Evolutionary conservation across 1,140 invertebrate species (phyloP), one percentile per base, ranked within the genome.

Genomic region (Centruroides sculpturatus): DNA sequence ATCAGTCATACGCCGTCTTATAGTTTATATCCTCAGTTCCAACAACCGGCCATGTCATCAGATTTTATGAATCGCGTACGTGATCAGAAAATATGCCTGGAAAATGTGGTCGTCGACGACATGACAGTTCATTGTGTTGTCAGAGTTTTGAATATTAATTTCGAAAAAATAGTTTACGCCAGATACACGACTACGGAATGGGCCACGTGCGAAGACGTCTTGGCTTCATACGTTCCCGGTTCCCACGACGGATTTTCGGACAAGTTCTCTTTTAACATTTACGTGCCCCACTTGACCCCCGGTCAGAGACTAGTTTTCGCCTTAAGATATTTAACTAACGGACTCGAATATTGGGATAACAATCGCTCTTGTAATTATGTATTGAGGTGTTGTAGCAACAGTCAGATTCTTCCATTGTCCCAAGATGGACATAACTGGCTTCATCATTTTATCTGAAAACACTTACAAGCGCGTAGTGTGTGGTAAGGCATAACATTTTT

Each of bases 241-340:
- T 93, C 91, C 0, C 92, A 89, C 73, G 92, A 96, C 69, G 91
- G 91, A 3, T 88, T 90, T 66, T 92, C 90, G 11, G 93, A 98
- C 71, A 71, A 75, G 51, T 82, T 82, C 71, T 85, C 85, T 62
- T 96, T 95, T 71, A 81, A 81, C 8, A 86, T 95, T 67, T 71
- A 83, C 35, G 50, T 66, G 46, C 57, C 64, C 11, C 56, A 64
- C 35, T 49, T 69, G 36, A 49, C 34, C 34, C 53, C 62, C 6
- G 88, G 89, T 0, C 81, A 86, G 65, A 79, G 81, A 50, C 69
- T 94, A 9, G 84, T 89, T 70, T 83, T 94, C 61, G 89, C 89
- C 3, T 79, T 92, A 5, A 79, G 86, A 41, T 95, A 89, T 73
- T 82, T 85, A 68, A 86, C 85, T 62, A 84, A 84, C 67, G 87